Percentiles rank a stretch among this genome's conserved stretches.
Conservation (phyloP, 1,140 invertebrate species). For the Lepidurus packardi region DNA sequence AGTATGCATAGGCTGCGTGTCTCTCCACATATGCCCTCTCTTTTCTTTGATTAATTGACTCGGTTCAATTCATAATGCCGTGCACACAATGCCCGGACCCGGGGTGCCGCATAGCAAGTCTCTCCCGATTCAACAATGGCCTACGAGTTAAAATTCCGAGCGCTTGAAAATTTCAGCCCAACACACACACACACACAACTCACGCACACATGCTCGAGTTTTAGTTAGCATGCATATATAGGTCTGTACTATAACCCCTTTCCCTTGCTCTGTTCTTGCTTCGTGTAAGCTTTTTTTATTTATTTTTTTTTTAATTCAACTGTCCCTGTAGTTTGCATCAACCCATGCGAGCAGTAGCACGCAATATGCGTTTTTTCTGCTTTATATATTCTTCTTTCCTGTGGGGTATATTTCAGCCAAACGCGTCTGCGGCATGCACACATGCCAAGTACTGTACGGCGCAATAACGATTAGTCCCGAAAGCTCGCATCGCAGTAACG, state of each 20-base stretch:
- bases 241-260: not conserved
- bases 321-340: not conserved
- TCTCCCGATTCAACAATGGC: not conserved
- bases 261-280: not conserved
- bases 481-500: not conserved
- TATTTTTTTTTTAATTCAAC: not conserved
- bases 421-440: not conserved
- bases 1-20: not conserved
- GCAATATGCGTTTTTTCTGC: not conserved
- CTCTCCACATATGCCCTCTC: not conserved
- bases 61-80: not conserved
- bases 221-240: slow-evolving; percentile 2
- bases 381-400: not conserved
- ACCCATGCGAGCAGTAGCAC: not conserved
- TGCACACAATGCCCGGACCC: not conserved
- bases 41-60: slow-evolving; percentile 20
- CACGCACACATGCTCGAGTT: not conserved
- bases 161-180: not conserved
- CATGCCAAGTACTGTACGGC: not conserved
- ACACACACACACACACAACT: not conserved
- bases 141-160: not conserved
- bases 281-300: not conserved
- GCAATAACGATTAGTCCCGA: not conserved
- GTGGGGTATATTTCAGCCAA: not conserved
- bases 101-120: not conserved